phyloP scores from a whole-genome alignment of 2,888 invertebrate genomes.

The Cheilosia variabilis region DNA sequence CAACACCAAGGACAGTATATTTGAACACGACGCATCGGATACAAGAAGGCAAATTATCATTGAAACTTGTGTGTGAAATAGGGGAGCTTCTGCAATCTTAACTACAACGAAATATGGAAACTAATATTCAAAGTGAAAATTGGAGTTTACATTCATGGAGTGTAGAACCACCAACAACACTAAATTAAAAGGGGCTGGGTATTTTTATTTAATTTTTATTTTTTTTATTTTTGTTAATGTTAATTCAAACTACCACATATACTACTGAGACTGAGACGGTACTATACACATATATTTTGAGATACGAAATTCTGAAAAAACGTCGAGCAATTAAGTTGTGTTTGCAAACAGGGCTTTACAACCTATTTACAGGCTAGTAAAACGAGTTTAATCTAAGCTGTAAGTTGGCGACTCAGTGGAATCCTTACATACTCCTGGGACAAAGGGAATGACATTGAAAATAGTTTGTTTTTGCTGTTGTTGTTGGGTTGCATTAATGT shows the following conservation, averaged over 20 bases:
- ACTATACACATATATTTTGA: constrained; percentile 78
- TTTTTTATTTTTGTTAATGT: constrained; percentile 41
- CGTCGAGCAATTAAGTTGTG: constrained; percentile 78
- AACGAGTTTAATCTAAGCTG: constrained; percentile 80
- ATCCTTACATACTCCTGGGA: constrained; percentile 35
- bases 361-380: constrained; percentile 84
- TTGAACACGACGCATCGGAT: constrained; percentile 37
- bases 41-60: constrained; percentile 49
- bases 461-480: constrained; percentile 8
- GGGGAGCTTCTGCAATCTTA: constrained; percentile 79
- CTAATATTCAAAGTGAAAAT: constrained; percentile 81
- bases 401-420: constrained; percentile 65
- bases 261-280: constrained; percentile 46
- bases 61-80: constrained; percentile 61
- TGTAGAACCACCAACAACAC: constrained; percentile 80
- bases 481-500: constrained; percentile 62
- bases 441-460: constrained; percentile 29
- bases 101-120: constrained; percentile 80
- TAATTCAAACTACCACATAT: constrained; percentile 70
- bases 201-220: constrained; percentile 8
- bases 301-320: constrained; percentile 83
- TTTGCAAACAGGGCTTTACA: constrained; percentile 83
- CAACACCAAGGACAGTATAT: constrained; percentile 32
- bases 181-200: constrained; percentile 63
- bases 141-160: constrained; percentile 80